phyloP scores from a whole-genome alignment of 1,140 invertebrate genomes.

The Lordiphosa clarofinis region DNA sequence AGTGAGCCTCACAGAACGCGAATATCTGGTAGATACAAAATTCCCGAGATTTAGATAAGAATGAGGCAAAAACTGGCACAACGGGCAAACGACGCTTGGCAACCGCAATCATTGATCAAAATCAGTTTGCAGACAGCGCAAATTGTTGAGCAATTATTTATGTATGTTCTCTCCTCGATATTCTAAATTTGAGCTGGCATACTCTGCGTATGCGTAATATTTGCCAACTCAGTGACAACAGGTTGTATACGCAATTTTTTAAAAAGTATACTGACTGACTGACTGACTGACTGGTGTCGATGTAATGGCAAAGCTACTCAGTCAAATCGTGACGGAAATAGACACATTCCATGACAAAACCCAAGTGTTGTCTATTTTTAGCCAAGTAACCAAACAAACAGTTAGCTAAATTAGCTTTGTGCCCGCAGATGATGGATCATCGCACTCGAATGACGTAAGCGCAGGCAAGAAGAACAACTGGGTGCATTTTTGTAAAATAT shows the following conservation, averaged over 20 bases:
- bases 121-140: constrained; percentile 74
- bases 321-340: constrained; percentile 58
- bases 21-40: constrained; percentile 4
- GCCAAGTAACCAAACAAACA: constrained; percentile 3
- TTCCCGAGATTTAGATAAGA: constrained; percentile 29
- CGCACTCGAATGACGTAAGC: no score
- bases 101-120: constrained; percentile 49
- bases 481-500: no score
- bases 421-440: background rate
- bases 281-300: background rate
- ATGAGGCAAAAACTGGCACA: constrained; percentile 7
- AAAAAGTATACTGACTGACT: background rate
- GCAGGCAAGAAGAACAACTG: no score
- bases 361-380: constrained; percentile 29
- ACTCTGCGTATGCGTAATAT: no score
- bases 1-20: constrained; percentile 5
- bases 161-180: constrained; percentile 16
- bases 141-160: constrained; percentile 77
- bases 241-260: background rate
- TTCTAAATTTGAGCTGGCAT: no score
- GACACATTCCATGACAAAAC: constrained; percentile 39
- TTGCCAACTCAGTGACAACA: no score
- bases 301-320: constrained; percentile 1
- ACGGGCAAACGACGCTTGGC: background rate
- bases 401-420: background rate